Evolutionary conservation across 2,797 vertebrate species (phyloP), one percentile per base, ranked within the genome.

Genomic region (Chelmon rostratus): DNA sequence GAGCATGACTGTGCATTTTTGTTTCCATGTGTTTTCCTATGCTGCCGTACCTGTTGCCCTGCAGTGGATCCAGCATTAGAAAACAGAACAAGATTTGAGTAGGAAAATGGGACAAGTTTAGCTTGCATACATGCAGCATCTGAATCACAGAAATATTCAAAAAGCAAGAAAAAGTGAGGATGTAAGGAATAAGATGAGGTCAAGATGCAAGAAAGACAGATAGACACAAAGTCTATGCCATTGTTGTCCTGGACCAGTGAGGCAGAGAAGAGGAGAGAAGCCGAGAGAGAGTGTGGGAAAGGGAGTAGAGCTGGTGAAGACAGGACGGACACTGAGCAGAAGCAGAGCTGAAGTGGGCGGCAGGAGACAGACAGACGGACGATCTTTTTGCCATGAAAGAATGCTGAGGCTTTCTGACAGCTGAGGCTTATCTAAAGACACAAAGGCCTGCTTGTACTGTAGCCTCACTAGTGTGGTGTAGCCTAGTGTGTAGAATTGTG

Each of bases 401-500:
- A 94, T 92, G 93, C 85, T 92, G 91, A 95, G 87, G 89, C 87
- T 88, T 92, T 95, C 83, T 88, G 93, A 94, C 96, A 96, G 95
- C 95, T 96, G 96, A 86, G 92, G 84, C 91, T 92, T 93, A 92
- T 92, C 91, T 85, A 78, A 71, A 73, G 38, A 88, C 89, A 95
- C 93, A 95, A 95, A 94, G 88, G 86, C 76, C 86, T 12, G 86
- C 86, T 88, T 95, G 92, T 93, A 69, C 88, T 95, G 92, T 93
- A 71, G 87, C 78, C 57, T 72, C 4, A 78, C 81, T 80, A 76
- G 80, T 53, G 80, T 79, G 85, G 79, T 37, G 18, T 23, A 68
- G 78, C 79, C 59, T 23, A 37, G 56, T 62, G 74, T 66, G 87
- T 33, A 82, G 86, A 71, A 15, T 67, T 63, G 73, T 25, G 46